Base-by-base conservation (phyloP, 2,797 vertebrate species). In the Fratercula arctica region DNA sequence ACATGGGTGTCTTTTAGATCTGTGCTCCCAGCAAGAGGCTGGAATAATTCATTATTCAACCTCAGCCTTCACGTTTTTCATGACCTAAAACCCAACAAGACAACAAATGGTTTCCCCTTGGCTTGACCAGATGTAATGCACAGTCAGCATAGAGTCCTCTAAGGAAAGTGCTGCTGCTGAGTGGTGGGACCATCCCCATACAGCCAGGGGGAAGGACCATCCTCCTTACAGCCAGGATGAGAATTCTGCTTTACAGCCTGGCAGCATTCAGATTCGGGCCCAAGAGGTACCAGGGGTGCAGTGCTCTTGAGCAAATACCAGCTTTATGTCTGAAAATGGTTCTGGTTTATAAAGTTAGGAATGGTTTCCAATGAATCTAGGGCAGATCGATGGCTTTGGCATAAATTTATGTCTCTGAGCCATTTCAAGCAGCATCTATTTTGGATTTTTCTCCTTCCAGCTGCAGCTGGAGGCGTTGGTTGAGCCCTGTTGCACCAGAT, bases 131-230 rank as follows among this genome's bases (percentile, higher is more conserved):
- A 51, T 13, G 39, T 15, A n/a, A 10, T 2, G 19, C 20, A 37
- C 11, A 5, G 31, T 25, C 21, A 1, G 0, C 14, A n/a, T 1
- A 6, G 41, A 18, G 39, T 4, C 16, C 53, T 24, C 39, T 3
- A 60, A 77, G 48, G 39, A 29, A 61, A 45, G 31, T 18, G 54
- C 21, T 35, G 82, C 63, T 54, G 11, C 48, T 48, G 61, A 18
- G 31, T 4, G 14, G 6, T 51, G 79, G 54, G 26, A 61, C 16
- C 76, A 35, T 7, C 23, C 50, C 33, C 21, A 14, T 2, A 10
- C 31, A 83, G 41, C 25, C 64, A 61, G 33, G 45, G 37, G 25
- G 35, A 64, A 69, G 17, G 29, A 51, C 6, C 46, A 10, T 31
- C 67, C 23, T 39, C 11, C 61, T 24, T 1, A 16, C 14, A 61